phyloP scores from a whole-genome alignment of 2,888 invertebrate genomes.

The Eurois occulta region DNA sequence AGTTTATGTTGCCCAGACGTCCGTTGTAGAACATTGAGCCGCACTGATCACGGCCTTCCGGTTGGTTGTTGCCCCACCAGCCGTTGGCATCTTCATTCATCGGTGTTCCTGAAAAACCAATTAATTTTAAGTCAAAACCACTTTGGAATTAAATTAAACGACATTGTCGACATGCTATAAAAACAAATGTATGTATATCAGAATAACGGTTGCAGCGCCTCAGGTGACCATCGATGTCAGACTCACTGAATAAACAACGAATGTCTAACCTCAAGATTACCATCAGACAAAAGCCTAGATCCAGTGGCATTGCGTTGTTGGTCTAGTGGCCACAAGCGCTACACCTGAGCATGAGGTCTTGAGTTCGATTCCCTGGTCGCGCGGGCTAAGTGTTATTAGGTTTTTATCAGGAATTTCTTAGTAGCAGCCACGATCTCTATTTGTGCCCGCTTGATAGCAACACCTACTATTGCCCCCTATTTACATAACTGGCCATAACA shows the following conservation, averaged over 20 bases:
- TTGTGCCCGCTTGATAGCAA: neutral
- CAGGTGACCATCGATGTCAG: neutral
- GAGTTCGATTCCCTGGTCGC: neutral
- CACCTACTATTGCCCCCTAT: neutral
- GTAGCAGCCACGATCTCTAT: neutral
- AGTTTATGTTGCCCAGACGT: constrained; percentile 76
- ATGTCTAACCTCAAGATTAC: neutral
- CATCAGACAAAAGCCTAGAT: neutral
- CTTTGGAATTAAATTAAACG: neutral
- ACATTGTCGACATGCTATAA: neutral
- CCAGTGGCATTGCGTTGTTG: neutral
- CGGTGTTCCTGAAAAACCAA: constrained; percentile 17
- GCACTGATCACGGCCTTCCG: constrained; percentile 67
- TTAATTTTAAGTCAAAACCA: neutral
- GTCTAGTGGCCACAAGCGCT: neutral
- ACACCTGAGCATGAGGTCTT: neutral
- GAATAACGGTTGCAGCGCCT: neutral
- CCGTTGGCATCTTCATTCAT: constrained; percentile 69
- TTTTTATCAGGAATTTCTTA: neutral
- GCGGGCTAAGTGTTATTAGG: neutral
- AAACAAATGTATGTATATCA: neutral
- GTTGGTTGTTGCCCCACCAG: constrained; percentile 77
- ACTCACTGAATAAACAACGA: neutral
- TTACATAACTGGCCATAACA: neutral
- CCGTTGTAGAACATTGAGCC: constrained; percentile 82